These are phyloP conservation scores for Plemyria rubiginata DNA, from an alignment of 2,888 invertebrate genomes.

Conservation along the genomic window DNA sequence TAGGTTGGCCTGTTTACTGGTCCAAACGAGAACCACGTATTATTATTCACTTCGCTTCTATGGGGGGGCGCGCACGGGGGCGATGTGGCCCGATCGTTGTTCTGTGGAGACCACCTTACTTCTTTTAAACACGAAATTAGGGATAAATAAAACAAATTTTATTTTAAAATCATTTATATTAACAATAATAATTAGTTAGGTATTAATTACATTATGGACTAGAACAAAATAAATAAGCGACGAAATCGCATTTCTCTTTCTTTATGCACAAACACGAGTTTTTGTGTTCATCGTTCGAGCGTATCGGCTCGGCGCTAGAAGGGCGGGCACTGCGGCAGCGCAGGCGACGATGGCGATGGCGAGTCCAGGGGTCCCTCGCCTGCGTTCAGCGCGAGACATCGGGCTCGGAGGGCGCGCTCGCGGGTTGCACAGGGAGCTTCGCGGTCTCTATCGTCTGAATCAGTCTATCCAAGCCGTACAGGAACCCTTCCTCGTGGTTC, in stretches of 20 bases:
- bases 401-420: constrained; percentile 63
- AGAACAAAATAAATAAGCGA: constrained; percentile 73
- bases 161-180: constrained; percentile 49
- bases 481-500: constrained; percentile 98
- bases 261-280: constrained; percentile 65
- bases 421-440: constrained; percentile 53
- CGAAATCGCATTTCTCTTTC: constrained; percentile 69
- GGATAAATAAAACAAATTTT: constrained; percentile 21
- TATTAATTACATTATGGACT: constrained; percentile 62
- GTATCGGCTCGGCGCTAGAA: constrained; percentile 48
- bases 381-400: constrained; percentile 77
- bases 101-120: too few relatives aligned
- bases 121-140: background rate
- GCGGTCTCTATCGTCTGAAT: constrained; percentile 87
- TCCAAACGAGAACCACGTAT: too few relatives aligned
- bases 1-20: too few relatives aligned
- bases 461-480: constrained; percentile 96
- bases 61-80: too few relatives aligned
- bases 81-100: too few relatives aligned
- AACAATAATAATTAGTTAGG: constrained; percentile 64
- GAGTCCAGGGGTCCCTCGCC: constrained; percentile 72
- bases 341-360: constrained; percentile 66
- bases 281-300: constrained; percentile 68
- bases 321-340: constrained; percentile 42
- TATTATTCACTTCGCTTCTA: too few relatives aligned